Evolutionary conservation across 2,797 vertebrate species (phyloP), one percentile per base, ranked within the genome.

Genomic region (Xenentodon cancila): DNA sequence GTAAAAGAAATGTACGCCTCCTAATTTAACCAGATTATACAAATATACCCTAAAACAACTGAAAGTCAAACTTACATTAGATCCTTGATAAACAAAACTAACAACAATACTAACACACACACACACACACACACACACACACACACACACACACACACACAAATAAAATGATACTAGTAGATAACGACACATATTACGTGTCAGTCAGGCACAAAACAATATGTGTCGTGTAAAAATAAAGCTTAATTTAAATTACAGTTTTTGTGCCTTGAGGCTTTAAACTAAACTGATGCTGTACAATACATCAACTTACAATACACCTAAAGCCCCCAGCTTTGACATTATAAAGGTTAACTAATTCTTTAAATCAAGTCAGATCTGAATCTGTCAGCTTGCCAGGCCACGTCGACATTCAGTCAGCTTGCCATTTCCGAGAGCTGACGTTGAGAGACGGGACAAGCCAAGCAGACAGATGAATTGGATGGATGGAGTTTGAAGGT

Each of bases 281-380:
- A 70, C 77, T 79, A 88, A 86, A 89, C 75, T 72, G 83, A 63
- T 54, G 4, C 71, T 15, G 56, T 68, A 79, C 60, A 60, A 66
- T 51, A 71, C 81, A 82, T 82, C 76, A 71, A 59, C 72, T 82
- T 73, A 81, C 76, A 73, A 81, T 73, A 77, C 73, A 80, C 68
- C 75, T 54, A 53, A 57, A 75, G 65, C 73, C 84, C 86, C 53
- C 63, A 81, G 91, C 86, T 78, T 87, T 83, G 81, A 87, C 84
- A 87, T 84, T 75, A 81, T 85, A 92, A 93, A 94, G 92, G 92
- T 93, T 93, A 94, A 94, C 87, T 90, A 90, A 93, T 92, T 89
- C 89, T 78, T 86, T 87, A 87, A 91, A 93, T 90, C 90, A 92
- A 77, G 81, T 73, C 81, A 60, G 85, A 92, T 92, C 80, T 67